phyloP scores from a whole-genome alignment of 2,797 vertebrate species.

The Phoeniculus purpureus region DNA sequence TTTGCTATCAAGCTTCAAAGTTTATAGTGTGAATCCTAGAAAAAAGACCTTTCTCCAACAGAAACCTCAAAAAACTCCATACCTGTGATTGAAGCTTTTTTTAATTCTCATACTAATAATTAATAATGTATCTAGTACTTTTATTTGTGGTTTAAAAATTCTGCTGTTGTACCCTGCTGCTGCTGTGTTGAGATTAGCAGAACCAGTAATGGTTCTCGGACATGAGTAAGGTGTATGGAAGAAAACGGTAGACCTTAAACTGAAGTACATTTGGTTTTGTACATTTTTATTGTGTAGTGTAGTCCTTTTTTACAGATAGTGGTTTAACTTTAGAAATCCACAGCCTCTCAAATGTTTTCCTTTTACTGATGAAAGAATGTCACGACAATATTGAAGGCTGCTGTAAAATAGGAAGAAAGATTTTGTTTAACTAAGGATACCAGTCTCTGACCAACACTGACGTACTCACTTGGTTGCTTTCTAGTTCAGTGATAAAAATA shows the following conservation, averaged over 20 bases:
- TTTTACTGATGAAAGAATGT: neutral
- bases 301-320: neutral
- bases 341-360: neutral
- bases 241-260: neutral
- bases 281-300: neutral
- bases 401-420: neutral
- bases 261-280: neutral
- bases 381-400: neutral
- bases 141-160: neutral
- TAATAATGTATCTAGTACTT: neutral
- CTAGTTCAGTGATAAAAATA: slow-evolving; percentile 36
- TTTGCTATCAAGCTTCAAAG: neutral
- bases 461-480: neutral
- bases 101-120: neutral
- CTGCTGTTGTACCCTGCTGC: neutral
- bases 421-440: slow-evolving; percentile 19
- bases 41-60: neutral
- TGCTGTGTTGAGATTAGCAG: neutral
- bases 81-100: neutral
- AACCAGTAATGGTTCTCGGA: neutral
- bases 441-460: neutral
- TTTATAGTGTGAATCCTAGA: neutral
- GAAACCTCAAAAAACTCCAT: neutral
- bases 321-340: neutral
- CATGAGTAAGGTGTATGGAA: neutral